These are phyloP conservation scores for Microtus pennsylvanicus DNA, from an alignment of 2,113 vertebrate genomes.

Conservation along the genomic window DNA sequence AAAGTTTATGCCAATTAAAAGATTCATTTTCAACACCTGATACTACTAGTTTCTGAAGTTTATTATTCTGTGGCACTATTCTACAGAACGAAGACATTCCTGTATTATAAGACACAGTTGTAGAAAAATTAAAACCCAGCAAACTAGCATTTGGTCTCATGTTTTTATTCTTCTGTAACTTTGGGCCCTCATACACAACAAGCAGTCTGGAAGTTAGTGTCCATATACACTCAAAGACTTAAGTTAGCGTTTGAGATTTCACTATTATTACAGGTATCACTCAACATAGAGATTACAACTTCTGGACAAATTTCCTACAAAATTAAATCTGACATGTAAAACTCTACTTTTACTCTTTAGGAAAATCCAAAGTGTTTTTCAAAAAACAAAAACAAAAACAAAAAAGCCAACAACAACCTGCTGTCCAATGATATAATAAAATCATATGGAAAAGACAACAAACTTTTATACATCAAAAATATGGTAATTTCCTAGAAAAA, in stretches of 20 bases:
- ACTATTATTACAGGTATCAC: constrained; percentile 81
- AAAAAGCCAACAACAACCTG: constrained; percentile 1
- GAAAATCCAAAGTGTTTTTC: constrained; percentile 65
- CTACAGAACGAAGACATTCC: constrained; percentile 52
- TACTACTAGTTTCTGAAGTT: constrained; percentile 62
- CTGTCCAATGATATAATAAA: constrained; percentile 65
- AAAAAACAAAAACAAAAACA: constrained; percentile 21
- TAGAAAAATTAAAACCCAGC: constrained; percentile 77
- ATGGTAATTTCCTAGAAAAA: constrained; percentile 64
- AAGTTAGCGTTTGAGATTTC: constrained; percentile 66
- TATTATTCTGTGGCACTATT: constrained; percentile 50
- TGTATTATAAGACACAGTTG: constrained; percentile 54
- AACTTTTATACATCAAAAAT: constrained; percentile 74
- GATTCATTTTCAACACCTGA: constrained; percentile 65
- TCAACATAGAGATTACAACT: constrained; percentile 80
- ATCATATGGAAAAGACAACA: constrained; percentile 70
- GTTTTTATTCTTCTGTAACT: constrained; percentile 76
- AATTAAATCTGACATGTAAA: constrained; percentile 74
- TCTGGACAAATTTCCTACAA: constrained; percentile 68
- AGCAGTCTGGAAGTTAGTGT: constrained; percentile 70
- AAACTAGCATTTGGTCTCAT: constrained; percentile 76
- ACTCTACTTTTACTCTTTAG: constrained; percentile 62
- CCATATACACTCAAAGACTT: constrained; percentile 68
- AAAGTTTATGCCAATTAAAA: constrained; percentile 79
- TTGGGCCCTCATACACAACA: constrained; percentile 59